A percentile compares a stretch with the other conserved stretches of the same genome.
Conservation (phyloP, 2,113 vertebrate species). For the Xenopus laevis region DNA sequence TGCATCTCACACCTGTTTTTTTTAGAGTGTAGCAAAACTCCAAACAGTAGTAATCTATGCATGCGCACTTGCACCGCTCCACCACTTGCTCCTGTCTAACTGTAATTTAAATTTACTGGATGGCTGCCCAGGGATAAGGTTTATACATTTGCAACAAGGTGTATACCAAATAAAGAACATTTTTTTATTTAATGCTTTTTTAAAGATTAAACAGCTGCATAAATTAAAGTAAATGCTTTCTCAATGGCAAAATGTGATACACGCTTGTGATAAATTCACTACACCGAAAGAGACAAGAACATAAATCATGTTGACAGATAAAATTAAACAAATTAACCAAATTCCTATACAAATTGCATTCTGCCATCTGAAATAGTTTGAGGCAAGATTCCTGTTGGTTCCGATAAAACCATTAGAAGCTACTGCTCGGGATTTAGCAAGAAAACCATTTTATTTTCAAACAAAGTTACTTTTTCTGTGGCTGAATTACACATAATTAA, state of each 20-base stretch:
- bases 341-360: background rate
- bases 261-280: background rate
- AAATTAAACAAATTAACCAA: slow-evolving; percentile 2
- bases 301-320: background rate
- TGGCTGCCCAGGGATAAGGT: background rate
- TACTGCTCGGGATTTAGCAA: too few relatives aligned
- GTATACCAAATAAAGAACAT: background rate
- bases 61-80: too few relatives aligned
- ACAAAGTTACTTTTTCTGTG: too few relatives aligned
- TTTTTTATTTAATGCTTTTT: too few relatives aligned
- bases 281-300: background rate
- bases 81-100: too few relatives aligned
- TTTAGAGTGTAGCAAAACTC: too few relatives aligned
- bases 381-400: background rate
- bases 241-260: background rate
- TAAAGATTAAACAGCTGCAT: too few relatives aligned
- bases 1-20: too few relatives aligned
- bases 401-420: background rate
- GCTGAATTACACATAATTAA: too few relatives aligned
- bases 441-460: too few relatives aligned
- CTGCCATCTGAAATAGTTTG: background rate
- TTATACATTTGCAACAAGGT: background rate
- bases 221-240: background rate
- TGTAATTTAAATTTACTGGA: background rate
- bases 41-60: too few relatives aligned